Evolutionary conservation across 2,113 vertebrate genomes (phyloP).

Genomic region (Aythya baeri): DNA sequence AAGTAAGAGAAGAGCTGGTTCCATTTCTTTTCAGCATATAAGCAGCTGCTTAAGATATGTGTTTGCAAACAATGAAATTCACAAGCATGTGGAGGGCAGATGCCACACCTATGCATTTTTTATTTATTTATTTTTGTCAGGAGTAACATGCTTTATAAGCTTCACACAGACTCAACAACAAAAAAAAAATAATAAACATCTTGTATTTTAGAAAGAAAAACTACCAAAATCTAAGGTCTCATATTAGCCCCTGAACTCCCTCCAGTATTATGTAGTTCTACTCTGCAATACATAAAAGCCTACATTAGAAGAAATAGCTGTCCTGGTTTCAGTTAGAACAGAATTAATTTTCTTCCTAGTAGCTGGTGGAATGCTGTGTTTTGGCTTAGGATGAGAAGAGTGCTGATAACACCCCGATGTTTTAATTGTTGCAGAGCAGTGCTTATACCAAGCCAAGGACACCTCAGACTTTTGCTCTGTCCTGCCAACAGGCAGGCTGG

Average conservation of each 20-base stretch:
- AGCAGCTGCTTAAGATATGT: neutral
- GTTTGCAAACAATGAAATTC: neutral
- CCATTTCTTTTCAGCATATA: neutral
- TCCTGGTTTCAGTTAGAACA: too few relatives aligned
- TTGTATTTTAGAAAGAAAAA: neutral
- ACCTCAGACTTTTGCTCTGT: too few relatives aligned
- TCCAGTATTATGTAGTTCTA: neutral
- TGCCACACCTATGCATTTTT: neutral
- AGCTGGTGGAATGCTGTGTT: too few relatives aligned
- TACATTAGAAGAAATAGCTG: neutral
- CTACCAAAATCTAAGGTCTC: neutral
- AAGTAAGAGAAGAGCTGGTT: neutral
- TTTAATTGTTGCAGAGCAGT: too few relatives aligned
- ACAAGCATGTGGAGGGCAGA: neutral
- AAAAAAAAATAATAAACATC: too few relatives aligned
- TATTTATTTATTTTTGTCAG: neutral
- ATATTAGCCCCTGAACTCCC: neutral
- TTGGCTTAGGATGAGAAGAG: too few relatives aligned
- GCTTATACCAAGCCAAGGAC: too few relatives aligned
- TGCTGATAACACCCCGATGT: too few relatives aligned
- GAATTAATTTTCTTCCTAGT: too few relatives aligned
- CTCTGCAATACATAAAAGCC: neutral
- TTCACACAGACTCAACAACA: accelerated
- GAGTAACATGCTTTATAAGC: neutral
- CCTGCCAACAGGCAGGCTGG: too few relatives aligned